phyloP scores from a whole-genome alignment of 2,113 vertebrate species.

The Pomatostomus ruficeps region DNA sequence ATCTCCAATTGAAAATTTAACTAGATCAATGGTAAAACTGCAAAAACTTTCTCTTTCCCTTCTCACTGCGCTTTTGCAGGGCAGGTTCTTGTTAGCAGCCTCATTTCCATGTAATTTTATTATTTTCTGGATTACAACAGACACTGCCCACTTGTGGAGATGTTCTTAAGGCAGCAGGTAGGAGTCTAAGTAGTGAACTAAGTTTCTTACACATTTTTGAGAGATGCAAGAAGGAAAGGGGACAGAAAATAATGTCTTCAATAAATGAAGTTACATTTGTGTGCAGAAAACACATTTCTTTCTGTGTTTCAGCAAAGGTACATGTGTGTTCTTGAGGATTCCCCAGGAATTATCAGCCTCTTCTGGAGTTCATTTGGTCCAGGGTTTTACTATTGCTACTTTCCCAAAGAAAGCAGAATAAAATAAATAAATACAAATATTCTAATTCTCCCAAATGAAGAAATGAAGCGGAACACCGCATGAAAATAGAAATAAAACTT shows the following conservation, averaged over 20 bases:
- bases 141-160: not conserved
- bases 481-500: not conserved
- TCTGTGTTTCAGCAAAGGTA: not conserved
- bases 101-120: not conserved
- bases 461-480: not conserved
- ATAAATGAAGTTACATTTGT: not conserved
- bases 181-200: not conserved
- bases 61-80: not conserved
- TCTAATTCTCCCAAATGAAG: not conserved
- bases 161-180: not conserved
- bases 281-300: not conserved
- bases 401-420: not conserved
- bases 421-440: not conserved
- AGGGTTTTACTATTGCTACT: not conserved
- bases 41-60: not conserved
- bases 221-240: not conserved
- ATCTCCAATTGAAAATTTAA: not conserved
- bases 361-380: not conserved
- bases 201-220: not conserved
- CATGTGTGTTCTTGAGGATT: accelerated
- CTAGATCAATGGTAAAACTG: not conserved
- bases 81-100: not conserved
- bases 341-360: not conserved
- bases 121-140: not conserved
- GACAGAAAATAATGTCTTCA: not conserved